Evolutionary conservation across 2,888 invertebrate species (phyloP), one percentile per base, ranked within the genome.

Genomic region (Polylopha cassiicola): DNA sequence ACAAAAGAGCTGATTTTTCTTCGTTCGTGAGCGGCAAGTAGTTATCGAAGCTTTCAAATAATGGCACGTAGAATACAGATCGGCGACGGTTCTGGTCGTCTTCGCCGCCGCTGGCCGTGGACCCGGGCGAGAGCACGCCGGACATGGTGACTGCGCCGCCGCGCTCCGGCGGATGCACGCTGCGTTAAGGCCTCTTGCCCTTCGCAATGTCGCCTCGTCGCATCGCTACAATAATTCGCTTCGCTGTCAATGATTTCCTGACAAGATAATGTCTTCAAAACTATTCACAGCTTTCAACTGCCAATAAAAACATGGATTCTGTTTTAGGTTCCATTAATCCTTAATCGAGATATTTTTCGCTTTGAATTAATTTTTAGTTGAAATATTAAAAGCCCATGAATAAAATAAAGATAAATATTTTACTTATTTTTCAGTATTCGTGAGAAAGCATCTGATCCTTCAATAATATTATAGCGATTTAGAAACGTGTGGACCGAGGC

Each of bases 51-150:
- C 88, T 89, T 50, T 89, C 87, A 43, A 88, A 88, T 52, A 92
- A 78, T 50, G 92, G 90, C 49, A 92, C 91, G 75, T 92, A 92
- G 74, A 92, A 92, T 50, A 92, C 91, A 30, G 92, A 92, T 47
- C 92, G 87, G 44, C 92, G 87, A 31, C 89, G 84, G 47, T 85
- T 65, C 49, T 84, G 75, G 36, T 89, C 89, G 58, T 87, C 87
- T 61, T 20, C 27, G 13, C 9, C 30, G 31, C 66, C 74, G 62
- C 59, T 61, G 71, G 61, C 59, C 52, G 70, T 58, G 49, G 61
- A 57, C 58, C 67, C 71, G 41, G 76, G 69, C 44, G 77, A 70
- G 58, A 73, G 60, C 44, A 72, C 59, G 56, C 72, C 71, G 55
- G 86, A 73, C 85, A 85, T 85, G 64, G 61, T 66, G 62, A 53